These are phyloP conservation scores for Spea hammondii DNA, from an alignment of 2,797 vertebrate species.

Conservation along the genomic window DNA sequence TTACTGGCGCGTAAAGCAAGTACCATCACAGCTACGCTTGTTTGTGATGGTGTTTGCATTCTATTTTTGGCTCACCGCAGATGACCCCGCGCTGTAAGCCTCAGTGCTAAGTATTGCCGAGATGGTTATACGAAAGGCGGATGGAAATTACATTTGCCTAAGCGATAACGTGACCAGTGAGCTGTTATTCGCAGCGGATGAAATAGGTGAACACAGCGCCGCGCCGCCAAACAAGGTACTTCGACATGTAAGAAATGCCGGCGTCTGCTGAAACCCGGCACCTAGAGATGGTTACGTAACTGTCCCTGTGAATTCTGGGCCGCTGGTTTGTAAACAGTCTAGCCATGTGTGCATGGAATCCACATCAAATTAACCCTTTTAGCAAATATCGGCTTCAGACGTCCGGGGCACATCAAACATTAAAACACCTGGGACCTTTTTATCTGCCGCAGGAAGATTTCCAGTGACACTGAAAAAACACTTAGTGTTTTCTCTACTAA, in stretches of 20 bases:
- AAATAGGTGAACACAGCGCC: neutral
- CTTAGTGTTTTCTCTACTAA: too few species aligned
- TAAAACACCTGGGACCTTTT: too few species aligned
- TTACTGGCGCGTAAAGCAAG: slow-evolving; percentile 42
- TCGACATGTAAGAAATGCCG: neutral
- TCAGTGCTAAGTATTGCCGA: slow-evolving; percentile 27
- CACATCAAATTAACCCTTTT: slow-evolving; percentile 44
- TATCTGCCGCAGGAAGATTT: too few species aligned
- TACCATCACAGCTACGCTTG: slow-evolving; percentile 49
- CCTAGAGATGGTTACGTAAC: slow-evolving; percentile 33
- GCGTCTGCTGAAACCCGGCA: slow-evolving; percentile 38
- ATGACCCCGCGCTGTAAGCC: slow-evolving; percentile 25
- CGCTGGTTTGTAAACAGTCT: slow-evolving; percentile 64
- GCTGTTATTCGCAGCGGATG: neutral
- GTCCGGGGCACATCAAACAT: too few species aligned
- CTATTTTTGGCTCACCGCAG: slow-evolving; percentile 49
- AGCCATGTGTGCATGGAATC: slow-evolving; percentile 45
- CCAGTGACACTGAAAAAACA: too few species aligned
- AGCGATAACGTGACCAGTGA: slow-evolving; percentile 21
- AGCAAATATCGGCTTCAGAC: neutral
- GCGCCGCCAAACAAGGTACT: neutral
- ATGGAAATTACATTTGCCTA: slow-evolving; percentile 21
- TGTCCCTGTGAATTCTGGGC: slow-evolving; percentile 49
- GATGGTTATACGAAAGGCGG: slow-evolving; percentile 26
- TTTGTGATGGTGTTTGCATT: slow-evolving; percentile 51